Evolutionary conservation across 2,888 invertebrate genomes (phyloP), one percentile per base, ranked within the genome.

Genomic region (Globia sparganii): DNA sequence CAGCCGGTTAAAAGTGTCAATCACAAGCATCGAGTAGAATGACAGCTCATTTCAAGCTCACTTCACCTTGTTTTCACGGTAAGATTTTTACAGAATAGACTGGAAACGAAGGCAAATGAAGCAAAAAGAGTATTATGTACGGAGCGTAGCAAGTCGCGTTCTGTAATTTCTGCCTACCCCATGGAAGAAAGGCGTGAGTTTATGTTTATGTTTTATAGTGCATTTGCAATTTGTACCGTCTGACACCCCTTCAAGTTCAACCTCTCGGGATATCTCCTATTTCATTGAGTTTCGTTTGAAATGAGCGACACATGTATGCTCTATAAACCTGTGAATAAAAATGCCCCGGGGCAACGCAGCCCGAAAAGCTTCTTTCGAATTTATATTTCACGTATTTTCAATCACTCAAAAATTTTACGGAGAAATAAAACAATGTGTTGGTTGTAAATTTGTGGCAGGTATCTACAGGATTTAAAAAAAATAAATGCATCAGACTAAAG

Each of bases 261-360:
- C 59, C 79, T 77, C 84, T 18, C 13, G 65, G 64, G 77, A 69
- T n/a, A 28, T 56, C 76, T 74, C 56, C 59, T 13, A 81, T 80
- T 81, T 77, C 86, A 79, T 70, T 59, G 67, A 71, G 37, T 56
- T 73, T 65, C 64, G 58, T 73, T 77, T 62, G 37, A 67, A 75
- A 81, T 77, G 59, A 73, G 25, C 37, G 28, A 56, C 72, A 69
- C 53, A 73, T 25, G 40, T 56, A 43, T 72, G 59, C 53, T 79
- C 31, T 65, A 58, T 28, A 64, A 31, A 78, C 53, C 37, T 64
- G 49, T 64, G n/a, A 80, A 80, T 62, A 37, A 56, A 66, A 64
- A 78, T 31, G 21, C 84, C 53, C 71, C 31, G 2, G 68, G 59
- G 71, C 11, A 79, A 28, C 43, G 58, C 0, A 34, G 31, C 31